Conservation (phyloP, 2,888 invertebrate genomes). For the Drosophila mimetica region DNA sequence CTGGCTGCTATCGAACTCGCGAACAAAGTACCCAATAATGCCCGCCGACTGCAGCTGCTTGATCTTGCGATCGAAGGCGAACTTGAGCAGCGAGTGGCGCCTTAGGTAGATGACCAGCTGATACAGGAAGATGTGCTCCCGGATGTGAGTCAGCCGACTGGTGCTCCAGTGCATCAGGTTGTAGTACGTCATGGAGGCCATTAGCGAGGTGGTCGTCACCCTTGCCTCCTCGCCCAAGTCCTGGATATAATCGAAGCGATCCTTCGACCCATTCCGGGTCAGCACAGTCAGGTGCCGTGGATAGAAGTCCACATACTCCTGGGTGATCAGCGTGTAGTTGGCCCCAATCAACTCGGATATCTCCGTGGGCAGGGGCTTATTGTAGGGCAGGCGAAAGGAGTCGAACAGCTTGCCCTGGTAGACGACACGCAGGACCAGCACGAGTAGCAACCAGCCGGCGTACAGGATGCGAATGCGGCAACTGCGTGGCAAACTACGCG, state of each 20-base stretch:
- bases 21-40: slow-evolving; percentile 54
- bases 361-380: slow-evolving; percentile 54
- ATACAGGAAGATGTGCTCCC: slow-evolving; percentile 66
- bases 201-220: slow-evolving; percentile 46
- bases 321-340: slow-evolving; percentile 53
- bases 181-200: slow-evolving; percentile 67
- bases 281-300: slow-evolving; percentile 58
- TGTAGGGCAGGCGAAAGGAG: slow-evolving; percentile 66
- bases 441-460: slow-evolving; percentile 69
- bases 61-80: slow-evolving; percentile 67
- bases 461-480: slow-evolving; percentile 62
- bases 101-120: slow-evolving; percentile 70
- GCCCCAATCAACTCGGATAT: slow-evolving; percentile 56
- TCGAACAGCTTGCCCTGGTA: slow-evolving; percentile 82
- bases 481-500: slow-evolving; percentile 46
- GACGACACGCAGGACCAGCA: slow-evolving; percentile 78
- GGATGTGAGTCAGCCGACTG: slow-evolving; percentile 64
- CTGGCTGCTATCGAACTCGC: slow-evolving; percentile 30
- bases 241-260: slow-evolving; percentile 50
- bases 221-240: not conserved
- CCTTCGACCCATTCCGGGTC: not conserved
- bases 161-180: slow-evolving; percentile 53
- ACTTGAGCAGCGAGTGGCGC: slow-evolving; percentile 67
- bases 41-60: slow-evolving; percentile 67
- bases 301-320: slow-evolving; percentile 55